A percentile compares a stretch with the other conserved stretches of the same genome.
These are phyloP conservation scores for Seriola quinqueradiata DNA, from an alignment of 2,113 vertebrate genomes.

Conservation along the genomic window DNA sequence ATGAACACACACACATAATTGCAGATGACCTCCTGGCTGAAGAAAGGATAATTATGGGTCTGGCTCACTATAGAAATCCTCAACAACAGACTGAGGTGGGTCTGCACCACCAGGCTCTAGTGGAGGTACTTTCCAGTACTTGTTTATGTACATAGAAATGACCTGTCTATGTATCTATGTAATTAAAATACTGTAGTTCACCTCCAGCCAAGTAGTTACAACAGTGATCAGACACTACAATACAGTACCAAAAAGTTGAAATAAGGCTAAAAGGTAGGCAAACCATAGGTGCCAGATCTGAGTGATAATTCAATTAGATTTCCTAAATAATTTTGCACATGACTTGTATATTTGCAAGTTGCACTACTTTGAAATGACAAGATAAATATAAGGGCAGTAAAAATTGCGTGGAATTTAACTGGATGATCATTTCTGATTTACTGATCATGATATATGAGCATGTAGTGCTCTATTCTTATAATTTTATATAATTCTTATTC, in stretches of 20 bases:
- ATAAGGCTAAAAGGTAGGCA: background rate
- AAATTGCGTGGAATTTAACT: background rate
- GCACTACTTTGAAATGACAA: background rate
- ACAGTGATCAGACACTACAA: background rate
- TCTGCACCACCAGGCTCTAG: background rate
- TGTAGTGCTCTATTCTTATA: background rate
- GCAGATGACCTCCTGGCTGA: constrained; percentile 37
- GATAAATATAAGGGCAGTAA: background rate
- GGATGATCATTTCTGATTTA: background rate
- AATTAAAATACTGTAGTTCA: background rate
- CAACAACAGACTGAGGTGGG: constrained; percentile 10
- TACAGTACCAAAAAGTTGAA: too few species aligned
- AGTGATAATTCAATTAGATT: background rate
- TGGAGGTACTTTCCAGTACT: background rate
- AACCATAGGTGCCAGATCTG: background rate
- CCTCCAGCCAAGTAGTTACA: background rate
- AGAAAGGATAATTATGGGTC: constrained; percentile 45
- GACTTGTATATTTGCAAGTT: background rate
- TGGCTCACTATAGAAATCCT: constrained; percentile 21
- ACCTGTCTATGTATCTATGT: background rate
- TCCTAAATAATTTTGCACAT: background rate
- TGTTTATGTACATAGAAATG: background rate
- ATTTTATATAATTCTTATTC: background rate
- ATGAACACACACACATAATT: constrained; percentile 19
- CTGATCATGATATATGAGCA: background rate